Evolutionary conservation across 2,797 vertebrate genomes (phyloP), one percentile per base, ranked within the genome.

Genomic region (Erethizon dorsatum): DNA sequence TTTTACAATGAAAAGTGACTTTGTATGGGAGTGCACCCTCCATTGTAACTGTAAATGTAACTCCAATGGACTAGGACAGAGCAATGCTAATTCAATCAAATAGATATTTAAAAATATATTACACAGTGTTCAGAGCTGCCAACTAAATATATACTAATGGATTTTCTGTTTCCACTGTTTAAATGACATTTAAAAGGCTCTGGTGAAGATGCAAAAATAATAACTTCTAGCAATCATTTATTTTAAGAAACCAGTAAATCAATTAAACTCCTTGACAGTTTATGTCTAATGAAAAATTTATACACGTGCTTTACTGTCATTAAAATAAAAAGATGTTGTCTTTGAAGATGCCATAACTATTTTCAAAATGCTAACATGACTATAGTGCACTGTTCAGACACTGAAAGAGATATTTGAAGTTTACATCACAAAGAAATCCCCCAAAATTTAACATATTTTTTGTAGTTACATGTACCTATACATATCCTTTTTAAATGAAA

Each of bases 1-100:
- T 93, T 97, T 96, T 96, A 94, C 80, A 96, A 24, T 83, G 89
- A 95, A 94, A 97, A 96, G 83, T 97, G 85, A 82, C 65, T 95
- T 95, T 73, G n/a, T 96, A 37, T 88, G 59, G 94, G 67, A 96
- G n/a, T 10, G 45, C 20, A 88, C 41, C 56, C 91, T 94, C 31
- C 79, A 91, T 83, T 4, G 61, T 80, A 86, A 84, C 33, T 97
- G 69, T 92, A 91, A 75, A 96, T 94, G 82, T 90, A 86, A 88
- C 95, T 94, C 85, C 78, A 87, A n/a, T 56, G 28, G 82, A 94
- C 69, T 82, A n/a, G 26, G 45, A 65, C 69, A 90, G n/a, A 97
- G 79, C 71, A 94, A 90, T 41, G 93, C 28, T 97, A 97, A 97
- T 73, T 91, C 41, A 94, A 94, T 96, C 37, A 96, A 95, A 92